Conservation (phyloP, 1,140 invertebrate genomes). For the Drosophila ercepeae region DNA sequence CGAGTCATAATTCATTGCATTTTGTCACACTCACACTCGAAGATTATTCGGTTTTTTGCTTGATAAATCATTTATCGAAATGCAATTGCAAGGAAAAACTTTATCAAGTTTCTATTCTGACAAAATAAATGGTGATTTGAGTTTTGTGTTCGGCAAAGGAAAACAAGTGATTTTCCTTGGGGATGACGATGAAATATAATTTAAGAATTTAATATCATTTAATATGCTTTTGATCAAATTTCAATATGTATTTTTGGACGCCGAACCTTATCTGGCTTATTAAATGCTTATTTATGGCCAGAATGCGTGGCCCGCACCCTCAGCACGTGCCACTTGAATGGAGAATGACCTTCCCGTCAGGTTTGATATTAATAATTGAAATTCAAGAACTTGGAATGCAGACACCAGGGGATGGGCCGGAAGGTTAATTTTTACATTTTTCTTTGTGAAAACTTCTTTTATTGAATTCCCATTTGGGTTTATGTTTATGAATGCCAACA, state of each 20-base stretch:
- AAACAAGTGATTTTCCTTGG: constrained; percentile 17
- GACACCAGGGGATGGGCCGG: not conserved
- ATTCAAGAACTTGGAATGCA: constrained; percentile 7
- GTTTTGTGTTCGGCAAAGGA: constrained; percentile 12
- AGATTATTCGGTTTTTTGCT: not conserved
- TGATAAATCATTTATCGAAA: constrained; percentile 54
- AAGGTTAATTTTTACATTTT: constrained; percentile 10
- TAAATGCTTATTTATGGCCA: constrained; percentile 67
- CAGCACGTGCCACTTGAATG: constrained; percentile 35
- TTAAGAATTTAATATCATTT: constrained; percentile 8
- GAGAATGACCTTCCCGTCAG: constrained; percentile 1
- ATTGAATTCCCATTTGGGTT: constrained; percentile 39
- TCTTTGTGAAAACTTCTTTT: constrained; percentile 15
- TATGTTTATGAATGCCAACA: constrained; percentile 30
- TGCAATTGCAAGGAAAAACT: constrained; percentile 11
- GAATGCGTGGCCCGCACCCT: constrained; percentile 47
- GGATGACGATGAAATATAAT: too few species aligned
- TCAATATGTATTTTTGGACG: constrained; percentile 28
- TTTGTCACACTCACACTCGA: constrained; percentile 14
- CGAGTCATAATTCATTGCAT: constrained; percentile 28
- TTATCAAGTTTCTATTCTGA: constrained; percentile 27
- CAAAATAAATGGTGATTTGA: constrained; percentile 13
- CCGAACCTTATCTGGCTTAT: constrained; percentile 51
- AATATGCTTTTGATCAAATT: constrained; percentile 22
- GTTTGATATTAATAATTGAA: constrained; percentile 29